These are phyloP conservation scores for Limulus polyphemus DNA, from an alignment of 2,888 invertebrate species.

Conservation along the genomic window DNA sequence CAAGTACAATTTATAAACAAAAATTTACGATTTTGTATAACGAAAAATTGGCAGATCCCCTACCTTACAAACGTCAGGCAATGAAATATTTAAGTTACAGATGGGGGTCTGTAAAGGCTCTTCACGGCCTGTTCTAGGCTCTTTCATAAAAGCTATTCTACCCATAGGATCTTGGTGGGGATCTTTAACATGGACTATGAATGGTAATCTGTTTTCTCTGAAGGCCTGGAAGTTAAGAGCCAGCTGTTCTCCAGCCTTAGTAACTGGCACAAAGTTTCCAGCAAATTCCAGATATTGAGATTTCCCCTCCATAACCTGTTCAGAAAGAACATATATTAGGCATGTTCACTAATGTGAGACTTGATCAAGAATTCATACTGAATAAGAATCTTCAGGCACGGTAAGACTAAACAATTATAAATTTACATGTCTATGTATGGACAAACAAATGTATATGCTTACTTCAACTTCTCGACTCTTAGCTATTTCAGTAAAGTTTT, in stretches of 20 bases:
- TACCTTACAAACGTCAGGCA: constrained; percentile 56
- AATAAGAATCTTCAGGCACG: no score
- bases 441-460: constrained; percentile 10
- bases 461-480: constrained; percentile 96
- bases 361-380: no score
- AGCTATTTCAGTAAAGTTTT: constrained; percentile 92
- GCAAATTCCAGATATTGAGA: constrained; percentile 90
- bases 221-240: constrained; percentile 90
- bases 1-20: no score
- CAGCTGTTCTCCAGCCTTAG: constrained; percentile 93
- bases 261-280: constrained; percentile 88
- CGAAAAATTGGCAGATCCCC: neutral
- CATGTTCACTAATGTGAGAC: no score
- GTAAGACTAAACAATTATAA: no score
- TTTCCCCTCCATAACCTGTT: constrained; percentile 71
- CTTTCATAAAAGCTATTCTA: constrained; percentile 90
- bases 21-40: no score
- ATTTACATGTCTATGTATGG: no score
- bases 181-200: constrained; percentile 86
- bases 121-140: constrained; percentile 72
- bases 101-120: constrained; percentile 82
- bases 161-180: constrained; percentile 73
- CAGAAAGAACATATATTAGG: no score
- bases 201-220: constrained; percentile 91
- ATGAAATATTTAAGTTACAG: constrained; percentile 87